Base-by-base conservation (phyloP, 2,113 vertebrate genomes). In the Scomber colias region DNA sequence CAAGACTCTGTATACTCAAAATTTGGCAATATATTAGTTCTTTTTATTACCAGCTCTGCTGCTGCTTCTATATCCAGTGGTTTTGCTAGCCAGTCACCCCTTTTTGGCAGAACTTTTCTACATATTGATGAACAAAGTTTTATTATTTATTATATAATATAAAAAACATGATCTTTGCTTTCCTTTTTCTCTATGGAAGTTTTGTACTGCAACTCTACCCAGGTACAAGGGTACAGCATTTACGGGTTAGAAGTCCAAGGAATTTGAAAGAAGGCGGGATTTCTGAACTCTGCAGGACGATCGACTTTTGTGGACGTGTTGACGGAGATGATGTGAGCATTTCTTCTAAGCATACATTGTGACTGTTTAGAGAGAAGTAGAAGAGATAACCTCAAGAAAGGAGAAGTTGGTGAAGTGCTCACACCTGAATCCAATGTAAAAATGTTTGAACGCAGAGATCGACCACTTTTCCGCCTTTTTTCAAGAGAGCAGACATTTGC, bases 81-180 rank as follows among this genome's bases (percentile, higher is more conserved):
- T 50, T 77, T 90, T 46, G 44, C 70, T 76, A 74, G 71, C 83
- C 66, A 82, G 63, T 62, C 65, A 45, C 61, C 55, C 46, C 70
- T 81, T 82, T 86, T 61, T 71, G 74, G 83, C 81, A 81, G 79
- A 86, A 77, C 81, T 80, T 86, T 87, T 87, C 72, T 77, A 91
- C 87, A 77, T 90, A 90, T 85, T 83, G 87, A 89, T 90, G 80
- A 90, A 93, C 80, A 92, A 91, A 94, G 73, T 82, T 89, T 88
- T 87, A 92, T 94, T 95, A 95, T 95, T 95, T 95, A 95, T 95
- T 94, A 79, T 88, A 88, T 94, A 94, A 91, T 92, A 91, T 94
- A 88, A 92, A 90, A 70, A 87, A 75, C 76, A 68, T 70, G 54
- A 61, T 83, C 71, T 71, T 87, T 66, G 45, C 79, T 89, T 86